Base-by-base conservation (phyloP, 2,113 vertebrate genomes). In the Chaenocephalus aceratus region DNA sequence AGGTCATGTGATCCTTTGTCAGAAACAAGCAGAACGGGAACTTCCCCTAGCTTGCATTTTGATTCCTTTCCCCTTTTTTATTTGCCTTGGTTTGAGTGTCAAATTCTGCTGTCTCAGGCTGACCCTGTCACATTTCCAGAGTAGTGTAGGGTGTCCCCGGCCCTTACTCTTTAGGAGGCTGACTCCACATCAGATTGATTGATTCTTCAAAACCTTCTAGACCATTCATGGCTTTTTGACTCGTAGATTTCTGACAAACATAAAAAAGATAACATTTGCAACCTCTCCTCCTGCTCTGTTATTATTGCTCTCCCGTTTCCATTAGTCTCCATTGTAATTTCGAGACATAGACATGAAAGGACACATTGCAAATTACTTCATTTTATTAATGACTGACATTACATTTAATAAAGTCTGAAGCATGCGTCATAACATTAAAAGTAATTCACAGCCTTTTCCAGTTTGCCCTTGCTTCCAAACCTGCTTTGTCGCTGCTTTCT, bases 1-100 rank as follows among this genome's bases (percentile, higher is more conserved):
- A 91, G 90, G 89, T 92, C 90, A 92, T 75, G 72, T 87, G 85
- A 84, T 82, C 76, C 64, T 89, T 91, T 91, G 69, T 90, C 52
- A 77, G 54, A 21, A 63, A 49, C 34, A 0, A 49, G 11, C 49
- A 66, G 36, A 34, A 61, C 71, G 52, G 21, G 46, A 52, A 80
- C n/a, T 10, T 60, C 58, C 10, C 61, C 21, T 44, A 63, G 48
- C 21, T 77, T 54, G 23, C 21, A 6, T 46, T 87, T 60, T 34
- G 5, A 12, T 10, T 48, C 48, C 49, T 62, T 44, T 51, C 0
- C 10, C 2, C 0, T 41, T 23, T 0, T 3, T 13, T 15, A 2
- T 21, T 21, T 21, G 18, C 11, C 26, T 15, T 66, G 5, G 11
- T 16, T 59, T 70, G 44, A 41, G 23, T 75, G 14, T 63, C 51